A percentile compares a stretch with the other conserved stretches of the same genome.
Conservation (phyloP, 2,113 vertebrate genomes). For the Vanacampus margaritifer region DNA sequence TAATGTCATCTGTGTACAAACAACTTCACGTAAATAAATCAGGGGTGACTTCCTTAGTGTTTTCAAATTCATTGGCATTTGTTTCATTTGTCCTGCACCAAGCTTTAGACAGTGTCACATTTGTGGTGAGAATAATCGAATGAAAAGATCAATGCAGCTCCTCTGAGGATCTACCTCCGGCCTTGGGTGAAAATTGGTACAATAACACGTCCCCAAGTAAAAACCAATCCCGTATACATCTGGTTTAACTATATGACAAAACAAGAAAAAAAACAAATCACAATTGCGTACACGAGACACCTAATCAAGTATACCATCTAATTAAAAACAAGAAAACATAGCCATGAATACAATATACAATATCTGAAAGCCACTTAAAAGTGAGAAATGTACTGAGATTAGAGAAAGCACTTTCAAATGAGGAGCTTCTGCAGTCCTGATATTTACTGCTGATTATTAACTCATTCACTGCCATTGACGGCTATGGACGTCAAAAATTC, state of each 20-base stretch:
- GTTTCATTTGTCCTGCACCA: too few relatives aligned
- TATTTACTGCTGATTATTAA: constrained; percentile 51
- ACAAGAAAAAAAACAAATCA: constrained; percentile 80
- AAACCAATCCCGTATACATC: constrained; percentile 85
- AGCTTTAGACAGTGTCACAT: background rate
- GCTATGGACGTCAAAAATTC: too few relatives aligned
- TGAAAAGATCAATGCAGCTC: constrained; percentile 47
- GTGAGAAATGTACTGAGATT: constrained; percentile 50
- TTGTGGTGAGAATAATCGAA: constrained; percentile 5
- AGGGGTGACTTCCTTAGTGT: too few relatives aligned
- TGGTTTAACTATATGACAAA: constrained; percentile 85
- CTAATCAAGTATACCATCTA: constrained; percentile 87
- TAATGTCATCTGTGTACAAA: too few relatives aligned
- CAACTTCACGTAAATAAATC: too few relatives aligned
- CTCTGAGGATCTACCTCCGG: constrained; percentile 84
- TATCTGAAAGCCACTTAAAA: constrained; percentile 81
- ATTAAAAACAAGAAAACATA: constrained; percentile 71
- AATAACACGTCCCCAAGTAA: constrained; percentile 77
- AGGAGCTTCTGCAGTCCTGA: constrained; percentile 82
- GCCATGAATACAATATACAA: constrained; percentile 90
- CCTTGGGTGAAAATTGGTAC: constrained; percentile 74
- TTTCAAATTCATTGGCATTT: too few relatives aligned
- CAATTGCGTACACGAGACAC: constrained; percentile 89
- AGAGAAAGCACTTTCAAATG: constrained; percentile 68
- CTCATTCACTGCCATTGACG: too few relatives aligned